Base-by-base conservation (phyloP, 2,797 vertebrate genomes). In the Dallia pectoralis region DNA sequence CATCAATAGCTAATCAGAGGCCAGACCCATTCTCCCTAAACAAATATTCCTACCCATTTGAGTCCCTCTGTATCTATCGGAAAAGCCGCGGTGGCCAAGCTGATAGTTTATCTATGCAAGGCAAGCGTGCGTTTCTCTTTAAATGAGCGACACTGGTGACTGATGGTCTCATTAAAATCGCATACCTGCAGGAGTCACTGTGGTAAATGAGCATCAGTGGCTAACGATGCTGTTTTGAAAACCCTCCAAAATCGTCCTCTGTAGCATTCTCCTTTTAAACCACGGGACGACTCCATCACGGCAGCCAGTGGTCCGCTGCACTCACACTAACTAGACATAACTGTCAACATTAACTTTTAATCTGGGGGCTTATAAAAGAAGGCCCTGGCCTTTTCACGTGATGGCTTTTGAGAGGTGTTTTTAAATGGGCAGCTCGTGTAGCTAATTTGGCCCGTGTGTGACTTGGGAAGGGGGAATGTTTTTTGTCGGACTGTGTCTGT, bases 101-200 rank as follows among this genome's bases (percentile, higher is more conserved):
- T 66, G 51, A 32, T 67, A 15, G 11, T 14, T 70, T 77, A 78
- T 71, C 77, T 79, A 62, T 75, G 71, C 73, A 59, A 59, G 74
- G 76, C 30, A n/a, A 33, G 56, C 56, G 64, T 73, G 70, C 25
- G 74, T 84, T 80, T 84, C 79, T 70, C 78, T 81, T 80, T 86
- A 84, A 85, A 84, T 82, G 76, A 73, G 74, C 29, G 40, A 9
- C 80, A 79, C 44, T 79, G 49, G 76, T 88, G 87, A 91, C 76
- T 83, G 85, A 89, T 90, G 79, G 80, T 70, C 74, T 89, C 87
- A 91, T 89, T 89, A 89, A 88, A 89, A 89, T 75, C 85, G 78
- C 86, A 87, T 82, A 91, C 87, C 82, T 87, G 85, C 81, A 83
- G 80, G 79, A 85, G 82, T 77, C 61, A 74, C 77, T 74, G 68